A percentile compares a stretch with the other conserved stretches of the same genome.
Conservation (phyloP, 2,797 vertebrate species). For the Hoplostethus atlanticus region DNA sequence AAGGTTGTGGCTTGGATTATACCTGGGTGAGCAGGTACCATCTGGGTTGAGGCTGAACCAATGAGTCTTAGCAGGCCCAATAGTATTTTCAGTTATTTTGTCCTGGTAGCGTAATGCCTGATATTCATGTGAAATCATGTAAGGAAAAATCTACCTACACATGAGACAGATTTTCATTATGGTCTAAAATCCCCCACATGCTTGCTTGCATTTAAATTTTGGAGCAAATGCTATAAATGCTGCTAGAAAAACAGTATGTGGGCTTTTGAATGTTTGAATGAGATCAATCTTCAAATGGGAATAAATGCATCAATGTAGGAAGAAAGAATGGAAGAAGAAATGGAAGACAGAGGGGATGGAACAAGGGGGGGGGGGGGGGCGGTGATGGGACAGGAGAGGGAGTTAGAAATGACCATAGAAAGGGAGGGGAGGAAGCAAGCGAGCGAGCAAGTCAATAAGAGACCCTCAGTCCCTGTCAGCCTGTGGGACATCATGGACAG, state of each 20-base stretch:
- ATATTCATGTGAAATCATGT: background rate
- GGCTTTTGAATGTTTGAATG: background rate
- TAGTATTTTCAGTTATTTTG: no score
- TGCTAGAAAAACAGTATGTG: no score
- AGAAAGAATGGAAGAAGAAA: background rate
- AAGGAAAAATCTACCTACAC: background rate
- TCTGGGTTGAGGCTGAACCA: no score
- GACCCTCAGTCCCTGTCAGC: constrained; percentile 17
- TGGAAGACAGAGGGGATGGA: background rate
- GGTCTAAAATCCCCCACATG: no score
- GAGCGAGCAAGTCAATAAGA: constrained; percentile 22
- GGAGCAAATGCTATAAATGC: no score
- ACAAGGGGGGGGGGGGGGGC: constrained; percentile 1
- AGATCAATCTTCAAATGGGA: background rate
- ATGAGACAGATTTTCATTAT: no score
- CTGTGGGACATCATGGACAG: constrained; percentile 40
- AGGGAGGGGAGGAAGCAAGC: background rate
- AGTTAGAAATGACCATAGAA: background rate
- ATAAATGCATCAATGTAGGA: background rate
- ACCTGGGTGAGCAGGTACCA: no score
- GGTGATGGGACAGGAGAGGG: background rate
- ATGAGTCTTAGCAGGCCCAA: no score
- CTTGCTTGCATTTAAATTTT: no score
- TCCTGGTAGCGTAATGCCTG: background rate
- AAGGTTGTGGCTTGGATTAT: no score